Evolutionary conservation across 2,113 vertebrate species (phyloP).

Genomic region (Puma concolor): DNA sequence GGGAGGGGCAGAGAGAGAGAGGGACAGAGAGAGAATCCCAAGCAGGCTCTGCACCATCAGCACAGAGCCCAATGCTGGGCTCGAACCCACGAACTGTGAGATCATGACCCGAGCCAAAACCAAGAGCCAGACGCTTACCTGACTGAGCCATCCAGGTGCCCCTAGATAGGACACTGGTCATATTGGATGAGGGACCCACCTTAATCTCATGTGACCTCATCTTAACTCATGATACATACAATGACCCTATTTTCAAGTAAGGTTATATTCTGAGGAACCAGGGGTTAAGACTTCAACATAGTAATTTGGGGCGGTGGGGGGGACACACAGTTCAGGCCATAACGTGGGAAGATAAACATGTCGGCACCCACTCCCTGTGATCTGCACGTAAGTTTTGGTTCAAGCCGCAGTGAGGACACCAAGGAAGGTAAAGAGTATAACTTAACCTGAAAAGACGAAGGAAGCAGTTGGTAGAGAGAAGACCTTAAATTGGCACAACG

Average conservation of each 20-base stretch:
- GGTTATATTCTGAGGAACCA: not conserved
- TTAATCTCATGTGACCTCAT: not conserved
- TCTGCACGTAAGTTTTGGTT: rapidly evolving
- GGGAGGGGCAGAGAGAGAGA: no score
- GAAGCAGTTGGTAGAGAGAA: not conserved
- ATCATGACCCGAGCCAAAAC: no score
- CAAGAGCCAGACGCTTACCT: no score
- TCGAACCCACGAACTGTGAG: no score
- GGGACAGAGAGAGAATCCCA: no score
- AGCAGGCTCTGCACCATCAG: no score
- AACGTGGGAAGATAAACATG: not conserved
- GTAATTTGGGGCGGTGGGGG: not conserved
- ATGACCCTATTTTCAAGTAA: not conserved
- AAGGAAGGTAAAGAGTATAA: not conserved
- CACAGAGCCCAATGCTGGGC: no score
- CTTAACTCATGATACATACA: not conserved
- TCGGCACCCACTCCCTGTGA: no score
- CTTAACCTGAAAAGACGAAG: not conserved
- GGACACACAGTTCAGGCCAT: not conserved
- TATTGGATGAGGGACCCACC: not conserved
- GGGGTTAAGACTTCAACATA: not conserved
- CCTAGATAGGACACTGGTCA: not conserved
- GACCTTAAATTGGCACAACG: not conserved
- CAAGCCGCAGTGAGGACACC: not conserved
- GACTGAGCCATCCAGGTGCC: no score